Evolutionary conservation across 2,888 invertebrate species (phyloP).

Genomic region (Poecilobothrus nobilitatus): DNA sequence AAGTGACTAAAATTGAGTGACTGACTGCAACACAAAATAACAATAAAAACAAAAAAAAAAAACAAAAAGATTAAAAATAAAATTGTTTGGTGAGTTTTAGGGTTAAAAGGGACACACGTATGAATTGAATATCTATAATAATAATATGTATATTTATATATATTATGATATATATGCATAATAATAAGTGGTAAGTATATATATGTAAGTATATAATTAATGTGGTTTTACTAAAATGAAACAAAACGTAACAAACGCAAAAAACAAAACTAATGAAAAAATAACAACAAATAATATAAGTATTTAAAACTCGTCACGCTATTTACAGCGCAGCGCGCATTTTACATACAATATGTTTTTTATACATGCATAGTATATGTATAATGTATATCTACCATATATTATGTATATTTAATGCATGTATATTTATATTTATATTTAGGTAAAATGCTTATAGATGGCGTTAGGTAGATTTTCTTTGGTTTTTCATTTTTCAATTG

Average conservation of each 20-base stretch:
- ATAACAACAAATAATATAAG: not conserved
- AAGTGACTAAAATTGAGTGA: not conserved
- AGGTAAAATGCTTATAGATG: not conserved
- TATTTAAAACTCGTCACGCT: slow-evolving; percentile 4
- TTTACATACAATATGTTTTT: too few relatives aligned
- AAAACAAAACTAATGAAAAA: not conserved
- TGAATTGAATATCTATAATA: too few relatives aligned
- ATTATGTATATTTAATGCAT: too few relatives aligned
- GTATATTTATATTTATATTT: too few relatives aligned
- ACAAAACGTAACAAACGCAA: not conserved
- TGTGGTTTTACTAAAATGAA: too few relatives aligned
- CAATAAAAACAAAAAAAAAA: too few relatives aligned
- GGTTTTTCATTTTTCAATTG: not conserved
- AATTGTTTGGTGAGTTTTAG: not conserved
- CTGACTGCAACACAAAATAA: too few relatives aligned
- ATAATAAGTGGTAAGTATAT: too few relatives aligned
- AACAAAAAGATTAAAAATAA: too few relatives aligned
- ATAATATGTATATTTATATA: too few relatives aligned
- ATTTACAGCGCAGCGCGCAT: not conserved
- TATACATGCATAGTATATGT: not conserved
- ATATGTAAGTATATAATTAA: too few relatives aligned
- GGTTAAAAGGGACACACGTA: not conserved
- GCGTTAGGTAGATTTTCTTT: not conserved
- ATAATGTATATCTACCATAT: not conserved
- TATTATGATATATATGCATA: too few relatives aligned